These are phyloP conservation scores for Ctenodactylus gundi DNA, from an alignment of 2,113 vertebrate genomes.

Conservation along the genomic window DNA sequence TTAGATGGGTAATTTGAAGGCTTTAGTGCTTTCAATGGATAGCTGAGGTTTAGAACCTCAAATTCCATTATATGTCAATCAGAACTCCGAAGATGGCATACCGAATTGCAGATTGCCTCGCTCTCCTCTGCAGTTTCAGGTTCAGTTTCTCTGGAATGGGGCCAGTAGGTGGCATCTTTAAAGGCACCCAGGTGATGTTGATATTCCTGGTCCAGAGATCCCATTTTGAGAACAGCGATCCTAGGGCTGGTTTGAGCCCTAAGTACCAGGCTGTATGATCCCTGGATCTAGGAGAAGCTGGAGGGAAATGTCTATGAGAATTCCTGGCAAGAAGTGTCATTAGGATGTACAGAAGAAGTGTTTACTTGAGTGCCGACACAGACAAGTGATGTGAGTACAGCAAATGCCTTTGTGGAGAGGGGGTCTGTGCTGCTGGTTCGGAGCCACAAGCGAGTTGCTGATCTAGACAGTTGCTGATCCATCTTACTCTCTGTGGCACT, in stretches of 20 bases:
- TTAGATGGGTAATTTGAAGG: neutral
- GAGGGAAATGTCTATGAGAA: neutral
- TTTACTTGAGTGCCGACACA: neutral
- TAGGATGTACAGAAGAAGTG: neutral
- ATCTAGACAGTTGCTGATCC: neutral
- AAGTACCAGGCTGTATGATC: neutral
- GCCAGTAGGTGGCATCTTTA: neutral
- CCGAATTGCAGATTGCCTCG: too few relatives aligned
- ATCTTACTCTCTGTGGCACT: fast-evolving
- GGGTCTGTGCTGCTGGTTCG: neutral
- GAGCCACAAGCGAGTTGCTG: neutral
- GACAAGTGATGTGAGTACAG: neutral
- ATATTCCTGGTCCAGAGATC: neutral
- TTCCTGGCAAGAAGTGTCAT: neutral
- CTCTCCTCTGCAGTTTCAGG: neutral
- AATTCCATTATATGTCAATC: neutral
- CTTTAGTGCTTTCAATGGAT: neutral
- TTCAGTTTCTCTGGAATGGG: neutral
- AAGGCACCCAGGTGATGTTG: neutral
- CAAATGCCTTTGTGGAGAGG: neutral
- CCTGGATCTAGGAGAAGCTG: neutral
- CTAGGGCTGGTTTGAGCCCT: neutral
- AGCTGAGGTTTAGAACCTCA: neutral
- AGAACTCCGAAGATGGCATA: neutral
- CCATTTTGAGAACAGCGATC: neutral